phyloP scores from a whole-genome alignment of 2,888 invertebrate genomes.

The Dicycla oo region DNA sequence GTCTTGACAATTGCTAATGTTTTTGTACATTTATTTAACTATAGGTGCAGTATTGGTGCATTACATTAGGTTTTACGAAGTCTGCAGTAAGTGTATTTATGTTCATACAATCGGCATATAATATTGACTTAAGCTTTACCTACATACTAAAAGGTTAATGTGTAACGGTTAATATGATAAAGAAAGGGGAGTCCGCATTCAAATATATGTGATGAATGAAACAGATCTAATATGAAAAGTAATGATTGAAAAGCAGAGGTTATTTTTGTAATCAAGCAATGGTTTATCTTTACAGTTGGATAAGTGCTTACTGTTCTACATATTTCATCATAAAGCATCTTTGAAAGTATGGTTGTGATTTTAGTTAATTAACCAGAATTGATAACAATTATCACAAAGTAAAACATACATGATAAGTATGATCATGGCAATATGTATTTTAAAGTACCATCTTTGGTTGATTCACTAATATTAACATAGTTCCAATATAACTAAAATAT shows the following conservation, averaged over 20 bases:
- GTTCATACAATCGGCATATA: background rate
- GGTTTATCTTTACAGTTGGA: constrained; percentile 2
- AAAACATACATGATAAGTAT: constrained; percentile 48
- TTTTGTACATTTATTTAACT: constrained; percentile 50
- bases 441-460: constrained; percentile 65
- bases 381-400: constrained; percentile 58
- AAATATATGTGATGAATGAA: constrained; percentile 8
- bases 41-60: background rate
- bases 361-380: constrained; percentile 37
- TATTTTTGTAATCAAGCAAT: constrained; percentile 5
- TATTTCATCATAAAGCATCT: constrained; percentile 17
- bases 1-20: constrained; percentile 9
- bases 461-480: constrained; percentile 53
- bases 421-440: constrained; percentile 57
- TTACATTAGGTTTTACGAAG: constrained; percentile 12
- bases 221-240: constrained; percentile 23
- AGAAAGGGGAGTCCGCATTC: background rate
- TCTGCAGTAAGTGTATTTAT: background rate
- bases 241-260: constrained; percentile 16
- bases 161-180: background rate
- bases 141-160: constrained; percentile 10
- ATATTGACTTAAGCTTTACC: constrained; percentile 14
- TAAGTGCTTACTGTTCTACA: constrained; percentile 5
- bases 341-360: constrained; percentile 8
- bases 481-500: constrained; percentile 58